These are phyloP conservation scores for Blastobasis lacticolella DNA, from an alignment of 2,888 invertebrate species.

Conservation along the genomic window DNA sequence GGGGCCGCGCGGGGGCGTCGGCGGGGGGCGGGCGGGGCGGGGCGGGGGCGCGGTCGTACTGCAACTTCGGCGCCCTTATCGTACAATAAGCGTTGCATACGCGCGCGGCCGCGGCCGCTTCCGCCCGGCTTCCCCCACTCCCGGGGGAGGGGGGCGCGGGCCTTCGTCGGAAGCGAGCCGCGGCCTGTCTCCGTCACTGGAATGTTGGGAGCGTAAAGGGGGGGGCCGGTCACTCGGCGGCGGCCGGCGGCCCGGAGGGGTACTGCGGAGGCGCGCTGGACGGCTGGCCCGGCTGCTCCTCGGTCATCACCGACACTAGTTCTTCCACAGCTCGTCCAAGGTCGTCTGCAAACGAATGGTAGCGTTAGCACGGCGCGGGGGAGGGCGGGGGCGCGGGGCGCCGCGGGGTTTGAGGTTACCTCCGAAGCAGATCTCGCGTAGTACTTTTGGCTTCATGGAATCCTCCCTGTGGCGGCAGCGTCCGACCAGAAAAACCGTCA, in stretches of 20 bases:
- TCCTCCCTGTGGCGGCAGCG: background rate
- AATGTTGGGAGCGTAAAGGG: background rate
- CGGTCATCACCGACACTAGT: constrained; percentile 92
- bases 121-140: no score
- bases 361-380: no score
- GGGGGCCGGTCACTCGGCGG: constrained; percentile 22
- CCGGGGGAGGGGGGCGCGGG: constrained; percentile 59
- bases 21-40: constrained; percentile 12
- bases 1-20: background rate
- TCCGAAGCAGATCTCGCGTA: background rate
- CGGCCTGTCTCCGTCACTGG: constrained; percentile 65
- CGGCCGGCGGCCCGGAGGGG: constrained; percentile 38
- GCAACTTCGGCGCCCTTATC: constrained; percentile 71
- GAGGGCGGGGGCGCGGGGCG: no score
- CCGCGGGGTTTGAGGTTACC: background rate
- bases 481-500: background rate
- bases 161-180: constrained; percentile 45
- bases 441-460: background rate
- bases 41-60: constrained; percentile 59
- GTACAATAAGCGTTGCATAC: constrained; percentile 75
- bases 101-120: constrained; percentile 47
- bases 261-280: constrained; percentile 61
- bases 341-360: constrained; percentile 76
- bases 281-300: constrained; percentile 60
- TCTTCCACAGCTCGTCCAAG: constrained; percentile 91